phyloP scores from a whole-genome alignment of 2,113 vertebrate species.

The Gallinago media region DNA sequence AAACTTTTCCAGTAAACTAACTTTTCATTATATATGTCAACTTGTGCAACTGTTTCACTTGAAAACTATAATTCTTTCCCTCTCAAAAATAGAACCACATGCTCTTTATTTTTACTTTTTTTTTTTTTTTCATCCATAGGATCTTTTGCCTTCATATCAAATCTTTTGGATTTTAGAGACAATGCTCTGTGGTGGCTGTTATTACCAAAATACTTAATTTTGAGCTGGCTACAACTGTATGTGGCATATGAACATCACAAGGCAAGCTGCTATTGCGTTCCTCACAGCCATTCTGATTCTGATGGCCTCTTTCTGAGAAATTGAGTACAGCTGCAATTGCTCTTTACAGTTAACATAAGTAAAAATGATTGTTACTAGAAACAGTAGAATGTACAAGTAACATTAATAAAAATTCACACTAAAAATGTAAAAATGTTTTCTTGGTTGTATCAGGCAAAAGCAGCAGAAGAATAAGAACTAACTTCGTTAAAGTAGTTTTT shows the following conservation, averaged over 20 bases:
- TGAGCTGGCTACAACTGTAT: background rate
- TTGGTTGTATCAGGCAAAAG: background rate
- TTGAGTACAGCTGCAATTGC: background rate
- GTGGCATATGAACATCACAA: background rate
- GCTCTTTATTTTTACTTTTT: background rate
- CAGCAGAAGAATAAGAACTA: background rate
- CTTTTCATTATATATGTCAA: background rate
- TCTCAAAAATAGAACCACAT: background rate
- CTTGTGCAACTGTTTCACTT: background rate
- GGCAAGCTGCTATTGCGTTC: background rate
- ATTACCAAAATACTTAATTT: background rate
- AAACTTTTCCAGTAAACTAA: background rate
- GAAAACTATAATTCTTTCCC: background rate
- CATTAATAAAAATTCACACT: background rate
- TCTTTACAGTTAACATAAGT: background rate
- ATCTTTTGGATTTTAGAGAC: background rate
- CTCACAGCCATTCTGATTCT: background rate
- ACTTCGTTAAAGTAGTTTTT: background rate
- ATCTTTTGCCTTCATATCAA: background rate
- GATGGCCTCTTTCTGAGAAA: background rate
- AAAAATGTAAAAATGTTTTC: background rate
- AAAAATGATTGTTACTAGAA: background rate
- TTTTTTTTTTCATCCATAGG: background rate
- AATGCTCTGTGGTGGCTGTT: background rate
- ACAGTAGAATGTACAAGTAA: background rate